A percentile compares a stretch with the other conserved stretches of the same genome.
phyloP scores from a whole-genome alignment of 2,113 vertebrate species.

The Mormoops blainvillei region DNA sequence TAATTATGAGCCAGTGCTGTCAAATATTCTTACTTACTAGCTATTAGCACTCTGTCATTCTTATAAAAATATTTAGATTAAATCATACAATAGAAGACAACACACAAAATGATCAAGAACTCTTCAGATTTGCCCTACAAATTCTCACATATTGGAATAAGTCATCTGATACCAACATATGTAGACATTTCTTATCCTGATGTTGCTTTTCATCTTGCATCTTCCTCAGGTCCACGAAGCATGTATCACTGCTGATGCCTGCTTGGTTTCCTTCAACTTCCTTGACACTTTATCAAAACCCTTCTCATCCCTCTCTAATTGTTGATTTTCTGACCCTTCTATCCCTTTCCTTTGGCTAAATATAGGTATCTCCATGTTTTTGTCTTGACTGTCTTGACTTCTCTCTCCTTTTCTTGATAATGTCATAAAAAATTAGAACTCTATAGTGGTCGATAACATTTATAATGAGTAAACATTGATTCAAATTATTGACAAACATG shows the following conservation, averaged over 20 bases:
- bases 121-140: neutral
- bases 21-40: neutral
- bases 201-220: neutral
- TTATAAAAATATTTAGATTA: conserved; percentile 34
- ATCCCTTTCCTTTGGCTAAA: neutral
- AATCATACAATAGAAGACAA: neutral
- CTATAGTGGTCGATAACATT: neutral
- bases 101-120: neutral
- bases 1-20: neutral
- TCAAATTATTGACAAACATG: neutral
- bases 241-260: neutral
- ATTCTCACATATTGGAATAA: neutral
- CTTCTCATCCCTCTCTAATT: neutral
- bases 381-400: neutral
- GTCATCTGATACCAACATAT: neutral
- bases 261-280: neutral
- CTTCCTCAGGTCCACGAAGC: neutral
- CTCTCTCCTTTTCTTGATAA: neutral
- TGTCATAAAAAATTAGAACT: neutral
- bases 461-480: neutral
- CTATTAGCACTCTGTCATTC: neutral
- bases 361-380: neutral
- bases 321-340: neutral
- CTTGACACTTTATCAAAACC: neutral
- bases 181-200: neutral